Base-by-base conservation (phyloP, 1,140 invertebrate genomes). In the Temnothorax longispinosus region DNA sequence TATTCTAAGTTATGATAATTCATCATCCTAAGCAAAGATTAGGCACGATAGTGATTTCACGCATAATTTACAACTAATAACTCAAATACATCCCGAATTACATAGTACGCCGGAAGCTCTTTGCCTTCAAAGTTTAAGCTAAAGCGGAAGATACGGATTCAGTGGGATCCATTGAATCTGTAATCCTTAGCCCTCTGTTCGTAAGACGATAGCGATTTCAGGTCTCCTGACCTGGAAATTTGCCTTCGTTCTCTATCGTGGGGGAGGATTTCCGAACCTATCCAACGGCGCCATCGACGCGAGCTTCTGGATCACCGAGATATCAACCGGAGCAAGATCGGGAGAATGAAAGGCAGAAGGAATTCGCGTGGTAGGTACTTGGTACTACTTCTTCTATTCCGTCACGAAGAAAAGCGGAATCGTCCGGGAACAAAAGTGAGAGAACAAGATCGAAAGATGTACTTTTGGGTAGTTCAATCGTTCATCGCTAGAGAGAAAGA, bases 191-290 rank as follows among this genome's bases (percentile, higher is more conserved):
- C 65, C 86, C 87, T 85, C 76, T 80, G 80, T 86, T 85, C 81
- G 82, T 91, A 91, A 91, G 77, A 82, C 86, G 87, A 86, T 91
- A 89, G 90, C 88, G 85, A 91, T 91, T 89, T 82, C 58, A 56
- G 67, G 35, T 89, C 60, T 72, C 88, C 72, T 91, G 90, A 91
- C 86, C 90, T 80, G 90, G 90, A 91, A 91, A 91, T 67, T 87
- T 52, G 44, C 64, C 52, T 69, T 82, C 38, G 65, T 54, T 67
- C 62, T 50, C 35, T 21, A 27, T 44, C 84, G 60, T 52, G 47
- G 21, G 38, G 38, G 27, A 18, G 27, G 47, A 52, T 84, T 80
- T 78, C 71, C 72, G 56, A 84, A 88, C 84, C 87, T 87, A 86
- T 84, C 77, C 64, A 78, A 65, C 54, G 58, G n/a, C 77, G 65